Conservation (phyloP, 2,888 invertebrate genomes). For the Macrosiphum euphorbiae region DNA sequence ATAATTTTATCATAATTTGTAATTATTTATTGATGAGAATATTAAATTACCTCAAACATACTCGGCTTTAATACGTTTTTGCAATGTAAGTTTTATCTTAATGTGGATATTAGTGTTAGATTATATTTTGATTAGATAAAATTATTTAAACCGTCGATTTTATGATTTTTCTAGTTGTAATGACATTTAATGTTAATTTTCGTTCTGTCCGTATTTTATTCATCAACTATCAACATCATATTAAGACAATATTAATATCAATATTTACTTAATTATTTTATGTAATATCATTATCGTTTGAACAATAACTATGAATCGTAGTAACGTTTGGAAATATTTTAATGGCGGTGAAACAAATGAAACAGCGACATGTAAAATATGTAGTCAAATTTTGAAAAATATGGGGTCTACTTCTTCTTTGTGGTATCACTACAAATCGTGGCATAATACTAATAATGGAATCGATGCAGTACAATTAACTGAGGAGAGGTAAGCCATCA, state of each 20-base stretch:
- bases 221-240: conserved; percentile 9
- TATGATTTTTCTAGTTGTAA: too few relatives aligned
- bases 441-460: too few relatives aligned
- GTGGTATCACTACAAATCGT: background rate
- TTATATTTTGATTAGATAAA: too few relatives aligned
- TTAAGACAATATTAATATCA: conserved; percentile 14
- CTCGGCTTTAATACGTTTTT: conserved; percentile 29
- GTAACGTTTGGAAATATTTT: conserved; percentile 32
- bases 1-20: conserved; percentile 6
- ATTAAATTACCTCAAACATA: conserved; percentile 28
- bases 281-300: background rate
- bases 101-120: too few relatives aligned
- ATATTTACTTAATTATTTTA: background rate
- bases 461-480: too few relatives aligned
- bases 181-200: conserved; percentile 15
- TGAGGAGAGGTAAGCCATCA: too few relatives aligned
- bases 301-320: conserved; percentile 25
- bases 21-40: background rate
- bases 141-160: too few relatives aligned
- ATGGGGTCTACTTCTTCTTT: conserved; percentile 26
- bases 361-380: conserved; percentile 23
- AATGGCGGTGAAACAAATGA: conserved; percentile 25
- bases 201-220: conserved; percentile 6
- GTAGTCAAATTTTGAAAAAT: conserved; percentile 22
- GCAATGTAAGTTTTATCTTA: too few relatives aligned